Evolutionary conservation across 2,888 invertebrate species (phyloP).

Genomic region (Drosophila kambysellisi): DNA sequence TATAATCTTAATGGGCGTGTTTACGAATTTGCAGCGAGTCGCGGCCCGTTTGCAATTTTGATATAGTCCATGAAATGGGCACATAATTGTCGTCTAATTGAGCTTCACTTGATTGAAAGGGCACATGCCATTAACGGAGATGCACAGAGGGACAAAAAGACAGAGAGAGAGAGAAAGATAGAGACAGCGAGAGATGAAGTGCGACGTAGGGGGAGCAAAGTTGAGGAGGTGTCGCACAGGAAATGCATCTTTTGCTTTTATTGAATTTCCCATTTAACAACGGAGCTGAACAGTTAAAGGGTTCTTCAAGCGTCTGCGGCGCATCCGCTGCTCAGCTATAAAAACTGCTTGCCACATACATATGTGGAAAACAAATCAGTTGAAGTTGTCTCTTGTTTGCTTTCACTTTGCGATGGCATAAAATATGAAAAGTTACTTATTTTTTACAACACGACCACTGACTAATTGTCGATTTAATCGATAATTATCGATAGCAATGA

Average conservation of each 20-base stretch:
- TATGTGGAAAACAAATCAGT: background rate
- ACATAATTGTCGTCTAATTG: slow-evolving; percentile 34
- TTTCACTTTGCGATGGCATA: background rate
- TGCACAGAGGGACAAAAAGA: background rate
- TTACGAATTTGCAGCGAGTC: slow-evolving; percentile 11
- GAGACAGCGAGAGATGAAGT: background rate
- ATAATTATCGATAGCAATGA: background rate
- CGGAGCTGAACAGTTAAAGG: slow-evolving; percentile 25
- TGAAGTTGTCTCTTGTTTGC: background rate
- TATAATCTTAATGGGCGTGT: slow-evolving; percentile 8
- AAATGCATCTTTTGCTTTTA: slow-evolving; percentile 62
- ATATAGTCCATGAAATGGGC: slow-evolving; percentile 26
- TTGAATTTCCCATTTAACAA: slow-evolving; percentile 59
- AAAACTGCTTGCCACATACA: background rate
- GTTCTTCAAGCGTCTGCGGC: slow-evolving; percentile 44
- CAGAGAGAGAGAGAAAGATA: background rate
- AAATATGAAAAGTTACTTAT: background rate
- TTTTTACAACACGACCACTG: background rate
- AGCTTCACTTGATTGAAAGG: slow-evolving; percentile 7
- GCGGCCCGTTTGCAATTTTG: slow-evolving; percentile 16
- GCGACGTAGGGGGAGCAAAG: background rate
- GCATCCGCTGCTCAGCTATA: slow-evolving; percentile 50
- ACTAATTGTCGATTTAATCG: background rate
- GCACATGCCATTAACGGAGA: background rate
- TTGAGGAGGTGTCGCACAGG: slow-evolving; percentile 33